phyloP scores from a whole-genome alignment of 1,140 invertebrate species.

The Eupristina koningsbergeri region DNA sequence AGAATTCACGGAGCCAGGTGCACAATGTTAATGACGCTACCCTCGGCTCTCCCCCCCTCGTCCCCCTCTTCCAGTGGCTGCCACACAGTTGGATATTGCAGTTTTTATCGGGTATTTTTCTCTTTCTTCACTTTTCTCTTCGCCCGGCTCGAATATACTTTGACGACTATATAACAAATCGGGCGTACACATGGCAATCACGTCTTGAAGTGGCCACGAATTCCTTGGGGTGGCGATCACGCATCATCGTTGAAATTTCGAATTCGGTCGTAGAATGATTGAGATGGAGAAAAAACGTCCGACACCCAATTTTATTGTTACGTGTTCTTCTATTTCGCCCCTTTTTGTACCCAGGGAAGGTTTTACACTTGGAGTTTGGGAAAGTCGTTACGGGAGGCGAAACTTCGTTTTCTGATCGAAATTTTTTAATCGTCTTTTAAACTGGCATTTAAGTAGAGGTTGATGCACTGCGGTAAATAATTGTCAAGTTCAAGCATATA shows the following conservation, averaged over 20 bases:
- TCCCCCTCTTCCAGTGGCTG: not conserved
- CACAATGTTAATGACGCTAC: slow-evolving; percentile 1
- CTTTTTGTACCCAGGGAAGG: too few species aligned
- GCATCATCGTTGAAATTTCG: not conserved
- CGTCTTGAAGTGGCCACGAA: not conserved
- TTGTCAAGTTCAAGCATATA: slow-evolving; percentile 23
- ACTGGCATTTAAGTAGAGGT: not conserved
- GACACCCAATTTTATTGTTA: too few species aligned
- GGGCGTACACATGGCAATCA: not conserved
- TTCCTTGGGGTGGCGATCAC: not conserved
- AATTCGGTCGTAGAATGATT: not conserved
- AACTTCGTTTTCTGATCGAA: too few species aligned
- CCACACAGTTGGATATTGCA: not conserved
- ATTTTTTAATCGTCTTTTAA: not conserved
- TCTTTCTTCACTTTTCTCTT: too few species aligned
- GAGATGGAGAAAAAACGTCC: not conserved
- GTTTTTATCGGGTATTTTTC: not conserved
- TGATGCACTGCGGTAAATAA: not conserved
- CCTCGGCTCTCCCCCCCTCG: not conserved
- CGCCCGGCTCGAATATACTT: not conserved
- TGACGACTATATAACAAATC: not conserved
- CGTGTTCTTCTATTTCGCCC: too few species aligned
- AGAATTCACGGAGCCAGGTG: slow-evolving; percentile 33
- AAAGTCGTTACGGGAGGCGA: too few species aligned
- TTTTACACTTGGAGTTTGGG: too few species aligned